phyloP scores from a whole-genome alignment of 2,888 invertebrate genomes.

The Bellardia pandia region DNA sequence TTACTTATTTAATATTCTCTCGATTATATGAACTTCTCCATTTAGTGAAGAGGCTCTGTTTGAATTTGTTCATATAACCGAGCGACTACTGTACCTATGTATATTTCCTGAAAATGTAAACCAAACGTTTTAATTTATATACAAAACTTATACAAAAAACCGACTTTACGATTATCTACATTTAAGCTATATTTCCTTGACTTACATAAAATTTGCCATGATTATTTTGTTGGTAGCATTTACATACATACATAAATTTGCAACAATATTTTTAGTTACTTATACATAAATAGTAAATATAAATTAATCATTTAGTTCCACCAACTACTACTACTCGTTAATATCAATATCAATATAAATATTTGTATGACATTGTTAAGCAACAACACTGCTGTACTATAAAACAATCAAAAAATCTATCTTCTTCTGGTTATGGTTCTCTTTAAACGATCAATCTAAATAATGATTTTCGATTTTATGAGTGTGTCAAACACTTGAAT shows the following conservation, averaged over 20 bases:
- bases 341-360: neutral
- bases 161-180: neutral
- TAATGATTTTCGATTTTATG: neutral
- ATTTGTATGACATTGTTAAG: neutral
- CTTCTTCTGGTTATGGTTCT: neutral
- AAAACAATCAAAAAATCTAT: neutral
- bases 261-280: neutral
- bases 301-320: neutral
- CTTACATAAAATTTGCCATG: slow-evolving; percentile 34
- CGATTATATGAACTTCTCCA: neutral
- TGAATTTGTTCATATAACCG: no score
- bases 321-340: neutral
- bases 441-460: neutral
- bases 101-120: neutral
- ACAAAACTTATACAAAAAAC: neutral
- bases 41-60: no score
- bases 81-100: neutral
- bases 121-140: slow-evolving; percentile 16
- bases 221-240: neutral
- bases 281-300: neutral
- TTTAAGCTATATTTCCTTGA: slow-evolving; percentile 20
- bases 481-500: neutral
- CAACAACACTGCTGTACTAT: neutral
- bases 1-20: no score
- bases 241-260: neutral